Base-by-base conservation (phyloP, 2,797 vertebrate species). In the Sebastes itinus region DNA sequence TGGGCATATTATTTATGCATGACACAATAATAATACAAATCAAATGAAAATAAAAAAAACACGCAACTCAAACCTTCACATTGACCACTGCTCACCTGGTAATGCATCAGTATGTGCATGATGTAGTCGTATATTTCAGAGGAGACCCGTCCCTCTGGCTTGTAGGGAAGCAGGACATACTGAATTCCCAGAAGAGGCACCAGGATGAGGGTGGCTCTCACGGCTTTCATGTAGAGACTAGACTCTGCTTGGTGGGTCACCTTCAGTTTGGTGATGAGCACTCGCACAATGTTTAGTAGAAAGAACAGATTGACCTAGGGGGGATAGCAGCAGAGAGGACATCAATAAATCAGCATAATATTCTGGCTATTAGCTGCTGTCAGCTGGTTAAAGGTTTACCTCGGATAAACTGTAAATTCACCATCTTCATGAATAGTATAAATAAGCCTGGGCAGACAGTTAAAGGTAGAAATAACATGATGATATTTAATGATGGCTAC, bases 201-300 rank as follows among this genome's bases (percentile, higher is more conserved):
- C 33, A 99, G 94, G 77, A 99, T 99, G 52, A 99, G 97, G 0
- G 98, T 99, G 7, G 98, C 98, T 76, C 98, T 95, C 75, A 99
- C 98, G 0, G 98, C 98, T 85, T 99, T 99, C 98, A 99, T 99
- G 93, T 99, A 99, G 18, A 99, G 97, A 74, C 97, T 98, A 16
- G 98, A 99, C 90, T 99, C 98, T 0, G 98, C 98, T 68, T 97
- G 97, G 89, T 99, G 98, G 2, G 98, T 99, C 80, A 99, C 98
- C 78, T 99, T 99, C 86, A 99, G 93, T 86, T 99, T 99, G 72
- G 98, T 99, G 92, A 99, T 99, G 77, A 99, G 97, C 38, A 99
- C 98, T 13, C 98, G 97, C 3, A 99, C 98, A 0, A 99, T 99
- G 78, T 99, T 99, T 20, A 99, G 93, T 13, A 99, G 94, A 78